phyloP scores from a whole-genome alignment of 1,140 invertebrate species.

The Zaprionus capensis region DNA sequence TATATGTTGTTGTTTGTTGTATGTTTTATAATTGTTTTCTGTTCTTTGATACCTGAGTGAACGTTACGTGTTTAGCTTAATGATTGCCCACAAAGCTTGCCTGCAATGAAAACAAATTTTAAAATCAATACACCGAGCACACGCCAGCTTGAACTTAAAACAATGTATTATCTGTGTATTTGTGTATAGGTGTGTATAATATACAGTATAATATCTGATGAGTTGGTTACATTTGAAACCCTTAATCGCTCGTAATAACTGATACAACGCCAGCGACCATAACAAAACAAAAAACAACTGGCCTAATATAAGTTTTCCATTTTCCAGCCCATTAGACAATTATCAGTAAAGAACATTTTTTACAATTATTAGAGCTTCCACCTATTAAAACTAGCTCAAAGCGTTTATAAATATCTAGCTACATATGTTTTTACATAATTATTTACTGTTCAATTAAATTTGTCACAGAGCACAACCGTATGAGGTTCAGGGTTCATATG shows the following conservation, averaged over 20 bases:
- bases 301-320: conserved; percentile 27
- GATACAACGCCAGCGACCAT: conserved; percentile 21
- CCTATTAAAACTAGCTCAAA: conserved; percentile 45
- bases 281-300: conserved; percentile 26
- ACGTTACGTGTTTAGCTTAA: conserved; percentile 73
- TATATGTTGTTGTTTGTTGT: conserved; percentile 25
- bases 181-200: background rate
- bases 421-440: background rate
- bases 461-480: background rate
- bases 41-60: conserved; percentile 67
- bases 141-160: conserved; percentile 28
- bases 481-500: background rate
- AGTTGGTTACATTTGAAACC: conserved; percentile 1
- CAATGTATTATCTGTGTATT: conserved; percentile 4
- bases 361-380: conserved; percentile 16
- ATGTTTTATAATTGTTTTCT: conserved; percentile 31
- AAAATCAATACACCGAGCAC: conserved; percentile 61
- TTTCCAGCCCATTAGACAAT: conserved; percentile 57
- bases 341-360: background rate
- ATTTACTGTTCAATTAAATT: background rate
- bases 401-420: background rate
- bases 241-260: background rate
- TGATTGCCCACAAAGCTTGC: conserved; percentile 71
- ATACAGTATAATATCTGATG: background rate
- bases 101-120: conserved; percentile 55